Percentiles rank a stretch among this genome's conserved stretches.
phyloP scores from a whole-genome alignment of 2,888 invertebrate genomes.

The Drosophila mulleri region DNA sequence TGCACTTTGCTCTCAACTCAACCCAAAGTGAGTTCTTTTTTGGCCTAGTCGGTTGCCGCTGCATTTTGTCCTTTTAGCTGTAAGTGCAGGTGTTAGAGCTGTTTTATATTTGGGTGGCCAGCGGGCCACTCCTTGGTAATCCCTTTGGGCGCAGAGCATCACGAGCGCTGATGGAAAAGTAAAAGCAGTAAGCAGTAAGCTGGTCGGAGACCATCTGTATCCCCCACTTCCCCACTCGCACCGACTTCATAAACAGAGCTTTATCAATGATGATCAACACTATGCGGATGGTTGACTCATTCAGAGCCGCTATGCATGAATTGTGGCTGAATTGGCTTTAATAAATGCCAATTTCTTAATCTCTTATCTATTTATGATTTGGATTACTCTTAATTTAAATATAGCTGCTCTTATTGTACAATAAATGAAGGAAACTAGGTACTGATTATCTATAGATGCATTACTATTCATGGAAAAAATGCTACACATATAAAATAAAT shows the following conservation, averaged over 20 bases:
- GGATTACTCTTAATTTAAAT: no score
- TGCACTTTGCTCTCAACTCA: constrained; percentile 36
- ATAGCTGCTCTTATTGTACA: no score
- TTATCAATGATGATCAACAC: constrained; percentile 18
- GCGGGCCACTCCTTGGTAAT: constrained; percentile 3
- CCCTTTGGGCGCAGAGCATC: constrained; percentile 27
- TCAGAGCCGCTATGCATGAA: no score
- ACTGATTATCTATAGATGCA: no score
- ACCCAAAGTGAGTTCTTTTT: background rate
- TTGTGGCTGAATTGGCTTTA: no score
- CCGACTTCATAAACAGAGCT: background rate
- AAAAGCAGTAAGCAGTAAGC: constrained; percentile 18
- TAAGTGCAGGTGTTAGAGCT: constrained; percentile 37
- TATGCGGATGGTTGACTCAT: background rate
- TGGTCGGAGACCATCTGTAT: constrained; percentile 4
- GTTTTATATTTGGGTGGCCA: constrained; percentile 22
- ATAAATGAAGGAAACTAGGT: no score
- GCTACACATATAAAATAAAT: no score
- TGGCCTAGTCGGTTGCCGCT: constrained; percentile 6
- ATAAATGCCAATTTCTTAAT: no score
- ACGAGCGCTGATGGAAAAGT: constrained; percentile 22
- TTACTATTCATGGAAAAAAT: no score
- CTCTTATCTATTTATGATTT: no score
- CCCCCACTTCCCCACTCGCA: background rate
- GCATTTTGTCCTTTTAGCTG: constrained; percentile 23